These are phyloP conservation scores for Pteromalus puparum DNA, from an alignment of 1,140 invertebrate genomes.

Conservation along the genomic window DNA sequence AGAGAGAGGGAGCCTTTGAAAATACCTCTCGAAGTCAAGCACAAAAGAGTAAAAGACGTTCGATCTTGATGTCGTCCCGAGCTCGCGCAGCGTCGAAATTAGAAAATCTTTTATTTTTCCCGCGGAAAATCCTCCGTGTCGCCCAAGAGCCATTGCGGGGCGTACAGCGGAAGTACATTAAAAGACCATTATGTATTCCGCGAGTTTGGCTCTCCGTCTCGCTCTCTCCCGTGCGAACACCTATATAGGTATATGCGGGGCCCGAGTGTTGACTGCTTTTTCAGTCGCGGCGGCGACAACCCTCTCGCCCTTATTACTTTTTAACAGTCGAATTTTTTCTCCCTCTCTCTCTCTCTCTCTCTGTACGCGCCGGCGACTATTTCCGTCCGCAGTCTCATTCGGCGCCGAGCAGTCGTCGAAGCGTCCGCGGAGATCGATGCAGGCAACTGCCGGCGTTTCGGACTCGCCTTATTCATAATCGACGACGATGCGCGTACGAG, in stretches of 20 bases:
- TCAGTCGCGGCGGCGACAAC: neutral
- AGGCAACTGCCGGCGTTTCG: conserved; percentile 67
- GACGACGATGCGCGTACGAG: conserved; percentile 54
- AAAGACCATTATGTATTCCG: conserved; percentile 12
- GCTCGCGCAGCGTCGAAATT: too few species aligned
- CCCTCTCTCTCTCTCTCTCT: too few species aligned
- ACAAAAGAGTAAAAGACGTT: too few species aligned
- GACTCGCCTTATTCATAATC: conserved; percentile 66
- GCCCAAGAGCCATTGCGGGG: neutral
- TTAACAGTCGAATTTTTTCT: neutral
- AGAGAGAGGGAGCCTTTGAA: too few species aligned
- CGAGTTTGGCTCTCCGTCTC: conserved; percentile 7
- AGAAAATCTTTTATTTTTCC: neutral
- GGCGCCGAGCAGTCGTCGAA: neutral
- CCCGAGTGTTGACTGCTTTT: too few species aligned
- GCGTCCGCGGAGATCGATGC: conserved; percentile 52
- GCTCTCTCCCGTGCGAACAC: conserved; percentile 17
- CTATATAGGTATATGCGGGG: too few species aligned
- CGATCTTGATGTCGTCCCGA: too few species aligned
- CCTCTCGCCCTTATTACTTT: neutral
- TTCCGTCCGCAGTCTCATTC: too few species aligned
- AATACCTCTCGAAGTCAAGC: too few species aligned
- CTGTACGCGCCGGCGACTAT: too few species aligned
- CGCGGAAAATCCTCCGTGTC: neutral
- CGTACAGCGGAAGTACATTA: conserved; percentile 21